Conservation (phyloP, 2,888 invertebrate genomes). For the Lydus trimaculatus region DNA sequence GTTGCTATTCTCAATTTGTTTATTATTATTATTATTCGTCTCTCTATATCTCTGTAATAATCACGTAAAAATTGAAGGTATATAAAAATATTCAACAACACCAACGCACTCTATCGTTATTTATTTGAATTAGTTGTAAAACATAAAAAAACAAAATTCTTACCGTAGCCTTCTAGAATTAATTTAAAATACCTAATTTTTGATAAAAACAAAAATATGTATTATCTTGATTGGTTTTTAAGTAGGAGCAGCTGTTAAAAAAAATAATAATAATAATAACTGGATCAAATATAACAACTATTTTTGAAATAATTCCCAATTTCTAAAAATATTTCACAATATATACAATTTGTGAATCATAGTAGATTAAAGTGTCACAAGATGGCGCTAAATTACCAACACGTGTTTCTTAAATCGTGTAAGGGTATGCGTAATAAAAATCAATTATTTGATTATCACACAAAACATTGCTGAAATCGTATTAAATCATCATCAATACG, state of each 20-base stretch:
- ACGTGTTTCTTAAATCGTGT: background rate
- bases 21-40: background rate
- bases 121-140: background rate
- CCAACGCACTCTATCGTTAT: background rate
- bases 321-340: background rate
- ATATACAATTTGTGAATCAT: background rate
- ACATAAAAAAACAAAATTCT: background rate
- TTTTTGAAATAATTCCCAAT: background rate
- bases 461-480: too few species aligned
- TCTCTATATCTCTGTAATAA: too few species aligned
- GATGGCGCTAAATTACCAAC: background rate
- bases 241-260: too few species aligned
- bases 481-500: too few species aligned
- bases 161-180: background rate
- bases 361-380: background rate
- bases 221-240: too few species aligned
- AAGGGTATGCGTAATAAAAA: too few species aligned
- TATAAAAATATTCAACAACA: background rate
- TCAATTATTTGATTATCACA: too few species aligned
- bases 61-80: slow-evolving; percentile 3
- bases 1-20: background rate
- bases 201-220: too few species aligned
- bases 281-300: background rate
- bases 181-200: background rate
- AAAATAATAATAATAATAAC: background rate